Percentiles rank a stretch among this genome's conserved stretches.
These are phyloP conservation scores for Anoplophora glabripennis DNA, from an alignment of 1,140 invertebrate genomes.

Conservation along the genomic window DNA sequence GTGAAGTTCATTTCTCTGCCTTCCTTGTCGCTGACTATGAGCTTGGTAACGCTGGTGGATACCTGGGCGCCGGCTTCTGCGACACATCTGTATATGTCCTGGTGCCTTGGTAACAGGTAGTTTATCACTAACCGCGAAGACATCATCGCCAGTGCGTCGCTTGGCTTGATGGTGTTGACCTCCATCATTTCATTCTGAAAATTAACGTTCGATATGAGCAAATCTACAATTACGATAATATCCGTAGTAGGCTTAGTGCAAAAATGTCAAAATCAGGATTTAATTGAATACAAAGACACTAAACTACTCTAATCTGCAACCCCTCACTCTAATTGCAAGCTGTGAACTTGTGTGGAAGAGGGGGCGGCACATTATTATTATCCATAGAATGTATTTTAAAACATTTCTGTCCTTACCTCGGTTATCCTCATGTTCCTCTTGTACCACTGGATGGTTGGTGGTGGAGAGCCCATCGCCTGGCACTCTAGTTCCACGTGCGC, in stretches of 20 bases:
- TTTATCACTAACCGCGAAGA: conserved; percentile 65
- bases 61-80: conserved; percentile 62
- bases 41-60: conserved; percentile 53
- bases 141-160: conserved; percentile 57
- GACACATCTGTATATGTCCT: conserved; percentile 69
- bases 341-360: no score
- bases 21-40: conserved; percentile 47
- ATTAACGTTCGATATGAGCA: conserved; percentile 4
- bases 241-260: no score
- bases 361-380: no score
- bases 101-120: conserved; percentile 57
- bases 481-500: conserved; percentile 61
- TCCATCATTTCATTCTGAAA: conserved; percentile 49
- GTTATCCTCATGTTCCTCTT: conserved; percentile 58
- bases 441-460: conserved; percentile 68
- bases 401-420: conserved; percentile 53
- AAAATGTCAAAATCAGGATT: no score
- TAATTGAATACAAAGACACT: no score
- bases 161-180: conserved; percentile 53
- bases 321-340: no score
- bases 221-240: no score
- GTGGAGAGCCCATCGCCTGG: conserved; percentile 64
- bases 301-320: no score
- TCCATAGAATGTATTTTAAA: background rate
- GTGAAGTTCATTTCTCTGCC: conserved; percentile 39